Conservation (phyloP, 2,888 invertebrate species). For the Cheilosia urbana region DNA sequence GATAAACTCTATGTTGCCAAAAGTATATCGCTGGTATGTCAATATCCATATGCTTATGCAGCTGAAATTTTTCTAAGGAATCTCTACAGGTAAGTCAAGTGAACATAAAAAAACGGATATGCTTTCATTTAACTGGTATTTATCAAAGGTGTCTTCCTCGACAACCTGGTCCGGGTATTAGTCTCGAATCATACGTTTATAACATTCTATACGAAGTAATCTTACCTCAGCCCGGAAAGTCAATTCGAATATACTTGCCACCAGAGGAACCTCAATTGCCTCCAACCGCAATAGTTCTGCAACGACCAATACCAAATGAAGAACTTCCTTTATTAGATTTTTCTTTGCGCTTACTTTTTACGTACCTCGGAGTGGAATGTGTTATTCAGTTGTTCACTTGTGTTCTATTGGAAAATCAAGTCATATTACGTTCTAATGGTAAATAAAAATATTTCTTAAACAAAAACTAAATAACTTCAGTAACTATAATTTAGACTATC, state of each 20-base stretch:
- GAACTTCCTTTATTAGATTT: constrained; percentile 98
- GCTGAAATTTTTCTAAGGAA: constrained; percentile 94
- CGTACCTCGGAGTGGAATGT: constrained; percentile 95
- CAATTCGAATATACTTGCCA: constrained; percentile 90
- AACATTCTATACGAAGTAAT: constrained; percentile 97
- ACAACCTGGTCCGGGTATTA: constrained; percentile 90
- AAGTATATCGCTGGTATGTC: constrained; percentile 96
- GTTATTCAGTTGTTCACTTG: constrained; percentile 97
- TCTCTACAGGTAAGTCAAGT: constrained; percentile 89
- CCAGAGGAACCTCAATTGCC: constrained; percentile 89
- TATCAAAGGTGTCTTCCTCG: constrained; percentile 89
- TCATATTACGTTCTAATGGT: constrained; percentile 96
- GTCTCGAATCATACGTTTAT: constrained; percentile 97
- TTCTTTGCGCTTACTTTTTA: constrained; percentile 93
- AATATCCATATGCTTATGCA: constrained; percentile 94
- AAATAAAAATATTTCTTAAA: constrained; percentile 66
- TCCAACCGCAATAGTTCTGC: constrained; percentile 88
- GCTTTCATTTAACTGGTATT: constrained; percentile 76
- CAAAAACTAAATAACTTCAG: neutral
- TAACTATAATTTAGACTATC: constrained; percentile 89
- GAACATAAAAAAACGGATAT: neutral
- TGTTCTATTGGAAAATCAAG: constrained; percentile 97
- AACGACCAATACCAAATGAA: constrained; percentile 90
- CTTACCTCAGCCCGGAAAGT: constrained; percentile 94
- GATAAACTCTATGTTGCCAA: constrained; percentile 98